A percentile compares a stretch with the other conserved stretches of the same genome.
Evolutionary conservation across 2,888 invertebrate species (phyloP).

Genomic region (Myathropa florea): DNA sequence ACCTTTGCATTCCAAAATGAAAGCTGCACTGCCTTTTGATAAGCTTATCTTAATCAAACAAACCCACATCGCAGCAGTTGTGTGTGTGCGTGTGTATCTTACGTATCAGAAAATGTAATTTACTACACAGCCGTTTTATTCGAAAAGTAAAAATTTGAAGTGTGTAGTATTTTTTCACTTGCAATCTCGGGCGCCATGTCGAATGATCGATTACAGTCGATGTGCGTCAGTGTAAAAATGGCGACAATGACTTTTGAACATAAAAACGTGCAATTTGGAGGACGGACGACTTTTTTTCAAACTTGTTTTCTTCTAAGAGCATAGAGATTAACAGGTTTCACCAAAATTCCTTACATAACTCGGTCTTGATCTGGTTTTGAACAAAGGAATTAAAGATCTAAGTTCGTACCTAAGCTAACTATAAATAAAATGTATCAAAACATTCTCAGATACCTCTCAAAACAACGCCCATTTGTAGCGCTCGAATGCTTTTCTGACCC

Average conservation of each 20-base stretch:
- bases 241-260: neutral
- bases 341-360: too few relatives aligned
- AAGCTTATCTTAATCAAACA: neutral
- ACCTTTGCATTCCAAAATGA: neutral
- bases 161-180: neutral
- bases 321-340: too few relatives aligned
- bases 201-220: neutral
- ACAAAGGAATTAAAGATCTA: too few relatives aligned
- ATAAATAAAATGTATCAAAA: too few relatives aligned
- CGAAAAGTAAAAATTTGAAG: neutral
- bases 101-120: neutral
- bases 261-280: neutral
- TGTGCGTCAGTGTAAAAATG: neutral
- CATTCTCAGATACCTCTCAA: too few relatives aligned
- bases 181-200: neutral
- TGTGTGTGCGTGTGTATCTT: neutral
- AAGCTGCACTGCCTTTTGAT: neutral
- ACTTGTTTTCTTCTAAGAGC: too few relatives aligned
- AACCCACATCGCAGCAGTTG: neutral
- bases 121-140: neutral
- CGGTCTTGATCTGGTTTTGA: too few relatives aligned
- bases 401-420: too few relatives aligned
- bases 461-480: neutral
- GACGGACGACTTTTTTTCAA: neutral
- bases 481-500: neutral